These are phyloP conservation scores for Pogonomyrmex barbatus DNA, from an alignment of 1,140 invertebrate species.

Conservation along the genomic window DNA sequence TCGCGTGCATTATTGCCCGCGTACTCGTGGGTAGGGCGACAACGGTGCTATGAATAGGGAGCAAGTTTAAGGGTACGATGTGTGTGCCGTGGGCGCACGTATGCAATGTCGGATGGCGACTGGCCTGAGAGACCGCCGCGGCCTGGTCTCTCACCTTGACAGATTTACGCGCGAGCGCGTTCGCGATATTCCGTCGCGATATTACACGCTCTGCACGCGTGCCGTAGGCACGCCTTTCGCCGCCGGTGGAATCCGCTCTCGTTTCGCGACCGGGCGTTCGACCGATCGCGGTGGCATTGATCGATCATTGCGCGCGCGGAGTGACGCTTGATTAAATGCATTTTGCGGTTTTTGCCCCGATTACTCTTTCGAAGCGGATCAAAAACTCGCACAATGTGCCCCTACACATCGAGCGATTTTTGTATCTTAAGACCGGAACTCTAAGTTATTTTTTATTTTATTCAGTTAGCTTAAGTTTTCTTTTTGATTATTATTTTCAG, in stretches of 20 bases:
- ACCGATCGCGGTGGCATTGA: conserved; percentile 34
- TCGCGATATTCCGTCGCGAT: conserved; percentile 50
- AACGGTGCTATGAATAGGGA: conserved; percentile 77
- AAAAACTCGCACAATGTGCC: background rate
- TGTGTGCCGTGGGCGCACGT: conserved; percentile 35
- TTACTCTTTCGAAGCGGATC: too few species aligned
- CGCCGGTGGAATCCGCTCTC: background rate
- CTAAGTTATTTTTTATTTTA: too few species aligned
- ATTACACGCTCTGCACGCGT: background rate
- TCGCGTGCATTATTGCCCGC: conserved; percentile 71
- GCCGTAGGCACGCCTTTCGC: background rate
- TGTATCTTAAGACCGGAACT: too few species aligned
- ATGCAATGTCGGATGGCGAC: conserved; percentile 29
- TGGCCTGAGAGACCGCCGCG: background rate
- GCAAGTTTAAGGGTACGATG: conserved; percentile 78
- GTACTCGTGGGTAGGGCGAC: conserved; percentile 62
- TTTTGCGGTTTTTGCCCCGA: too few species aligned
- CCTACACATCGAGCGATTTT: background rate
- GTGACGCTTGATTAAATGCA: background rate
- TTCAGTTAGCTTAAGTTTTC: background rate
- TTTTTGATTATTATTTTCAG: background rate
- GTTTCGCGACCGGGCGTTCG: background rate
- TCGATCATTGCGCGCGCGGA: background rate
- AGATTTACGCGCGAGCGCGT: conserved; percentile 75
- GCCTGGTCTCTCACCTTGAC: conserved; percentile 60